These are phyloP conservation scores for Amphipoea lucens DNA, from an alignment of 2,888 invertebrate species.

Conservation along the genomic window DNA sequence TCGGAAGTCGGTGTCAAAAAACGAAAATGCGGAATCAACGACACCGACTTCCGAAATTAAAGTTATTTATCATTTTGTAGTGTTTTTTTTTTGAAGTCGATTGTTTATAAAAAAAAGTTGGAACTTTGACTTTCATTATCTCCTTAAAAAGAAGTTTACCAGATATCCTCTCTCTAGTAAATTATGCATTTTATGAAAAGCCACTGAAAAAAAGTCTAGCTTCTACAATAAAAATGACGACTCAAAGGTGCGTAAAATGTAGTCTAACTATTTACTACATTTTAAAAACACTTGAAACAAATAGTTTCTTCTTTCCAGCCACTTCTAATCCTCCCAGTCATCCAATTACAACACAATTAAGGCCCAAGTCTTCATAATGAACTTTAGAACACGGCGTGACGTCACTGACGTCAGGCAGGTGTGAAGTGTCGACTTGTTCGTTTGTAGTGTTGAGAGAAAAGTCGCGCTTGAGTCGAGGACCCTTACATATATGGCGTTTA, in stretches of 20 bases:
- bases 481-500: slow-evolving; percentile 42
- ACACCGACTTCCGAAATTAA: no score
- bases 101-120: no score
- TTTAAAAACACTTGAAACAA: neutral
- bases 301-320: neutral
- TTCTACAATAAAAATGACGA: no score
- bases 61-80: no score
- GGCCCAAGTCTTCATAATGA: slow-evolving; percentile 40
- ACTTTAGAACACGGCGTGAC: slow-evolving; percentile 17
- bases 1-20: no score
- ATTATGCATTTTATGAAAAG: no score
- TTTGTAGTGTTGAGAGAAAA: slow-evolving; percentile 65
- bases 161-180: no score
- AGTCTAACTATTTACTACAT: no score
- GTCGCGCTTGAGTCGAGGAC: slow-evolving; percentile 63
- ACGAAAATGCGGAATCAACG: no score
- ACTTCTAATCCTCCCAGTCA: neutral
- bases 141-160: neutral
- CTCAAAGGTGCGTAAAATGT: no score
- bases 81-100: no score
- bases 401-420: slow-evolving; percentile 47
- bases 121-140: neutral
- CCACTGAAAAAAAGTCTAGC: neutral
- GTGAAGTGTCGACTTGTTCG: slow-evolving; percentile 72
- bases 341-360: slow-evolving; percentile 57